A percentile compares a stretch with the other conserved stretches of the same genome.
These are phyloP conservation scores for Argopecten irradians DNA, from an alignment of 1,140 invertebrate species.

Conservation along the genomic window DNA sequence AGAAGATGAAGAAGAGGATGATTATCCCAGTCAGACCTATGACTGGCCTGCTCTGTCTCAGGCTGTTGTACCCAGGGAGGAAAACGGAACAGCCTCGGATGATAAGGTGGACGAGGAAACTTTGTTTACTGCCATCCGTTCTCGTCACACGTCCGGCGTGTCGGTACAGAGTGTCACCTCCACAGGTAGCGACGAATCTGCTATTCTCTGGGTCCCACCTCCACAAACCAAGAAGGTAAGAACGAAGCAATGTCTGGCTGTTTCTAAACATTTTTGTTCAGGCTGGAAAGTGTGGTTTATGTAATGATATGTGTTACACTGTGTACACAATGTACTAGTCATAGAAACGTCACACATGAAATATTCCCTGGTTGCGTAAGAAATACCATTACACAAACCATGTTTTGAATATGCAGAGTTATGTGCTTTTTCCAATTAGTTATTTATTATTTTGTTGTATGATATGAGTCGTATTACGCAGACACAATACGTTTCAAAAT, in stretches of 20 bases:
- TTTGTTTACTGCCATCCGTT: not conserved
- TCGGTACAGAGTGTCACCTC: not conserved
- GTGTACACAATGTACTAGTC: too few species aligned
- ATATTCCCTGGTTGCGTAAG: too few species aligned
- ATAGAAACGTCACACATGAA: too few species aligned
- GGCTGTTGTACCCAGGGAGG: not conserved
- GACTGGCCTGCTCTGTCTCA: not conserved
- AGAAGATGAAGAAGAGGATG: not conserved
- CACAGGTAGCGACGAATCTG: not conserved
- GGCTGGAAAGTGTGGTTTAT: too few species aligned
- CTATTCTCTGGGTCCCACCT: not conserved
- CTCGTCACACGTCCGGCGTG: not conserved
- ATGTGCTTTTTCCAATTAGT: too few species aligned
- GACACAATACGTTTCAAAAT: too few species aligned
- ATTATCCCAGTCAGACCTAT: not conserved
- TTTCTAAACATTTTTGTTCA: too few species aligned
- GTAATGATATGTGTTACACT: too few species aligned
- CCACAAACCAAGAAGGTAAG: not conserved
- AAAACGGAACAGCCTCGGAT: not conserved
- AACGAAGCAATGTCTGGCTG: not conserved
- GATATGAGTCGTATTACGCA: too few species aligned
- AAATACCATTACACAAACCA: too few species aligned
- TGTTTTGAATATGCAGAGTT: too few species aligned
- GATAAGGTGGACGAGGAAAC: not conserved
- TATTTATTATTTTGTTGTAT: too few species aligned